Evolutionary conservation across 2,113 vertebrate genomes (phyloP), one percentile per base, ranked within the genome.

Genomic region (Prunella himalayana): DNA sequence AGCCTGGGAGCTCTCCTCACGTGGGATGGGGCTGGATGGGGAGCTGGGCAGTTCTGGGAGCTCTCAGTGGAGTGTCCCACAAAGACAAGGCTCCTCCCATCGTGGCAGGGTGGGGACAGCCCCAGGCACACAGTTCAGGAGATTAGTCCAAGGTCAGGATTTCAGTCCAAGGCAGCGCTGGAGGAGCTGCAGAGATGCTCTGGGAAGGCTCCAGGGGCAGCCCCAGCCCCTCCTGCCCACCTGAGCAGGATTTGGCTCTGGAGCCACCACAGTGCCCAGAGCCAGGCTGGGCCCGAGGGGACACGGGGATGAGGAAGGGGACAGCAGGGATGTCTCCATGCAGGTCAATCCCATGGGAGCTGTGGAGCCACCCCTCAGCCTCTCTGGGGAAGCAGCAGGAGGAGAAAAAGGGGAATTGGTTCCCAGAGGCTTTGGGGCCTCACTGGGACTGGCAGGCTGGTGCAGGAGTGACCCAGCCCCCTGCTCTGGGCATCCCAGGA

Each of bases 341-440:
- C n/a, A 25, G 27, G 13, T 53, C 11, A 9, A 1, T 56, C 35
- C 70, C 1, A 0, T 0, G 65, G 28, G 18, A 24, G 50, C 65
- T 27, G 19, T 4, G 44, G 53, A 45, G 44, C 28, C 3, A 1
- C 18, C 49, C 31, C 76, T 73, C 4, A 0, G 54, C 72, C 73
- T 35, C 51, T 1, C 66, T 16, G 69, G 27, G 23, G 35, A 24
- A 35, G 23, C 31, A 8, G 50, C 1, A 13, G 7, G 2, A 42
- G 42, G 30, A 47, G 21, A 19, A 49, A 35, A n/a, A 25, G 17
- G 14, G 4, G n/a, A 71, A 27, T 1, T 37, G 37, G 8, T 27
- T 30, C 85, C 70, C 41, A 5, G 0, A 4, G 63, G 33, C 8
- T 63, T 9, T 35, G 33, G 13, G 16, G 27, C n/a, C 71, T 8